Conservation (phyloP, 2,113 vertebrate genomes). For the Archilochus colubris region DNA sequence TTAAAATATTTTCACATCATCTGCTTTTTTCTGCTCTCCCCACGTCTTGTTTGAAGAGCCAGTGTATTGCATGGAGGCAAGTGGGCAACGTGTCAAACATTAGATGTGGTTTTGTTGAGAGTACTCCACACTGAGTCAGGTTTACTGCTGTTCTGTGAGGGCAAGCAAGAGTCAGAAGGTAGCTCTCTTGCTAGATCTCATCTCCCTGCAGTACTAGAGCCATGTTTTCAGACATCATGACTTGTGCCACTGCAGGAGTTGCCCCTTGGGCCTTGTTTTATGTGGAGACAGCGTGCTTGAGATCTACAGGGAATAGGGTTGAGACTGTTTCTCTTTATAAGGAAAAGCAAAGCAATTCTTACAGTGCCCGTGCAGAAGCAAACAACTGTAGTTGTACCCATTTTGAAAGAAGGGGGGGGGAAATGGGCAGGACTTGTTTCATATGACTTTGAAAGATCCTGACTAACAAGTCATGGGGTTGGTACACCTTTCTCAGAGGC, state of each 20-base stretch:
- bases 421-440: neutral
- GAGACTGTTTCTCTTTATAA: neutral
- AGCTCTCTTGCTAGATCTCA: neutral
- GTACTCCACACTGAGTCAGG: conserved; percentile 16
- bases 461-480: neutral
- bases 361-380: neutral
- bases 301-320: neutral
- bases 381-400: neutral
- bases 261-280: neutral
- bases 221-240: neutral
- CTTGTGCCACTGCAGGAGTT: neutral
- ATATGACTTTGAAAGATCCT: neutral
- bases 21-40: neutral
- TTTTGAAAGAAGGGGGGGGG: neutral
- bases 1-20: conserved; percentile 2
- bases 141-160: neutral
- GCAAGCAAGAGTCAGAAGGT: neutral
- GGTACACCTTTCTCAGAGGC: neutral
- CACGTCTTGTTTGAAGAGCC: neutral
- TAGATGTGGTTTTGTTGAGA: conserved; percentile 21
- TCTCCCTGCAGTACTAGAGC: neutral
- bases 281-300: neutral
- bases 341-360: neutral
- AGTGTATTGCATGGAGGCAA: neutral
- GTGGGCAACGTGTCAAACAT: neutral